These are phyloP conservation scores for Anoplophora glabripennis DNA, from an alignment of 1,140 invertebrate genomes.

Conservation along the genomic window DNA sequence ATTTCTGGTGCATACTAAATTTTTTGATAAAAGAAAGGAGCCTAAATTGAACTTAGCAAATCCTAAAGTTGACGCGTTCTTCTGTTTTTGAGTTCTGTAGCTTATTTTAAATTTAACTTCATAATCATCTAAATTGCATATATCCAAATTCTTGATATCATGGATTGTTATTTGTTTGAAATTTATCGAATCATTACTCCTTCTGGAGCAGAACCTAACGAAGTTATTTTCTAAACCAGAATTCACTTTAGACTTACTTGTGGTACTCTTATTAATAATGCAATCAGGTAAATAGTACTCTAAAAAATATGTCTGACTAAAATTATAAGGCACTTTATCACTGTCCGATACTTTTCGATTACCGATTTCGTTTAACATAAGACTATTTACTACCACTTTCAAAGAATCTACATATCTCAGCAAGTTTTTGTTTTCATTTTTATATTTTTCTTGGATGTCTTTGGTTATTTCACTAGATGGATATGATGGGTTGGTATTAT, in stretches of 20 bases:
- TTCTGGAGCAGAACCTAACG: conserved; percentile 40
- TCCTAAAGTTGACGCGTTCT: conserved; percentile 34
- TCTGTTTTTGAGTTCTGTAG: conserved; percentile 37
- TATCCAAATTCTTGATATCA: conserved; percentile 33
- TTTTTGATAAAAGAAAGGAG: conserved; percentile 29
- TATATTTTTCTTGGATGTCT: conserved; percentile 18
- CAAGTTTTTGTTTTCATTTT: conserved; percentile 13
- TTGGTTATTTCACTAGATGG: conserved; percentile 1
- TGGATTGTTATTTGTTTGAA: conserved; percentile 42
- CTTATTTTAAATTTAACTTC: conserved; percentile 39
- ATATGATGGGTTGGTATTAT: conserved; percentile 11
- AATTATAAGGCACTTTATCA: conserved; percentile 18
- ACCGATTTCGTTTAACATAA: conserved; percentile 38
- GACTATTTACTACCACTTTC: conserved; percentile 36
- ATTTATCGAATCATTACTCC: conserved; percentile 27
- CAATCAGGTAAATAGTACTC: conserved; percentile 42
- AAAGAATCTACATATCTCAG: conserved; percentile 42
- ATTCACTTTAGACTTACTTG: conserved; percentile 38
- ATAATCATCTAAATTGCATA: conserved; percentile 31
- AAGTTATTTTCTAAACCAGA: conserved; percentile 35
- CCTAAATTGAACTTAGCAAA: conserved; percentile 38
- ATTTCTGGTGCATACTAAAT: conserved; percentile 34
- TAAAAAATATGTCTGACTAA: conserved; percentile 42
- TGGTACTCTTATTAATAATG: conserved; percentile 23
- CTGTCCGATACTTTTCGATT: conserved; percentile 33